phyloP scores from a whole-genome alignment of 1,140 invertebrate genomes.

The Drosophila watanabei region DNA sequence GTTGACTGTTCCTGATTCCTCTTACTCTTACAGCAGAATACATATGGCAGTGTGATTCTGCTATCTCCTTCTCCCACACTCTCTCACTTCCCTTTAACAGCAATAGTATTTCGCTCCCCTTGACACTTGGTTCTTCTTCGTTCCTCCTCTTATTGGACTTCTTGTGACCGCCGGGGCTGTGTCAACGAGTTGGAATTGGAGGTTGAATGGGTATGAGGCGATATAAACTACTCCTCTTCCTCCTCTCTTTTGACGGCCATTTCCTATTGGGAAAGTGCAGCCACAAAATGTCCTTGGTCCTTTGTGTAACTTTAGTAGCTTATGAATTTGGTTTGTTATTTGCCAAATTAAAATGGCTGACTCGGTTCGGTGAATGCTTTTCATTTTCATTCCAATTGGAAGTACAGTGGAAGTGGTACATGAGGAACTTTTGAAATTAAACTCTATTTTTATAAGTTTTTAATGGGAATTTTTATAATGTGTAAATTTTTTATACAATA shows the following conservation, averaged over 20 bases:
- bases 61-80: background rate
- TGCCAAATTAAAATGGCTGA: slow-evolving; percentile 14
- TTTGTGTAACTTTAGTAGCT: slow-evolving; percentile 1
- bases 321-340: slow-evolving; percentile 14
- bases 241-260: background rate
- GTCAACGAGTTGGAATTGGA: slow-evolving; percentile 13
- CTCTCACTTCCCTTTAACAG: background rate
- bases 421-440: background rate
- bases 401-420: background rate
- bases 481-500: background rate
- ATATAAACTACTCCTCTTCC: slow-evolving; percentile 5
- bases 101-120: slow-evolving; percentile 21
- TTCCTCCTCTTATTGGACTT: slow-evolving; percentile 4
- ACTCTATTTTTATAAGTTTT: background rate
- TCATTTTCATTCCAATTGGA: slow-evolving; percentile 22
- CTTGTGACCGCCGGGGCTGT: slow-evolving; percentile 4
- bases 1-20: background rate
- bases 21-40: background rate
- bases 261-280: slow-evolving; percentile 13
- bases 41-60: slow-evolving; percentile 5
- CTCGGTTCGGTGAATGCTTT: background rate
- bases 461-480: accelerated
- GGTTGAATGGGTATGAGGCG: background rate
- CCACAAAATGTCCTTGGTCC: slow-evolving; percentile 9
- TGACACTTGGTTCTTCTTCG: slow-evolving; percentile 28